Conservation (phyloP, 92 coral and sea anemone species). For the Heteractis magnifica region DNA sequence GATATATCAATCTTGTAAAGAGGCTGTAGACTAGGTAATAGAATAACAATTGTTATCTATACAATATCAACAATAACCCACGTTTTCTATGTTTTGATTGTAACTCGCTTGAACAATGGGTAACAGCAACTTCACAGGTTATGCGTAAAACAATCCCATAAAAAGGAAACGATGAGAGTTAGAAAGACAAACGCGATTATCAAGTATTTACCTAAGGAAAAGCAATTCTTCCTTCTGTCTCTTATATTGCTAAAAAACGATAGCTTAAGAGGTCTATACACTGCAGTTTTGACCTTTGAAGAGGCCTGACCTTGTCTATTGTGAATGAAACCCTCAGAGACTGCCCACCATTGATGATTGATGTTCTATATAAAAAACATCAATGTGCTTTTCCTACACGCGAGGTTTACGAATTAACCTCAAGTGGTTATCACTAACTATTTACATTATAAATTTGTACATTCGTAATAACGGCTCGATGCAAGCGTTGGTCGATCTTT, state of each 20-base stretch:
- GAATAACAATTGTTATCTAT: constrained; percentile 19
- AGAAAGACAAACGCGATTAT: not conserved
- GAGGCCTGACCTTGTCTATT: constrained; percentile 1
- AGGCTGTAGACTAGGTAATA: constrained; percentile 14
- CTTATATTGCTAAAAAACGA: not conserved
- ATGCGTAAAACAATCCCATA: not conserved
- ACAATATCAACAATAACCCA: constrained; percentile 32
- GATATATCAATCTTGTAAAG: constrained; percentile 2
- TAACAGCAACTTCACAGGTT: not conserved
- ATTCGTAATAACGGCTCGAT: not conserved
- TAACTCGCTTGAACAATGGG: constrained; percentile 22
- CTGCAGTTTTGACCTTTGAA: not conserved
- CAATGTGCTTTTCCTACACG: constrained; percentile 13
- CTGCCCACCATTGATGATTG: constrained; percentile 6
- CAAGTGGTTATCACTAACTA: not conserved
- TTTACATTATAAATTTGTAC: not conserved
- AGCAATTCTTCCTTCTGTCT: not conserved
- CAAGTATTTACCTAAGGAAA: not conserved
- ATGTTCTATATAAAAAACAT: not conserved
- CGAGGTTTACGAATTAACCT: not conserved
- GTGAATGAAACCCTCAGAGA: not conserved
- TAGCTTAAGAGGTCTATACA: not conserved
- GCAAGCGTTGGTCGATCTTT: not conserved
- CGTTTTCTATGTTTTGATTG: constrained; percentile 17
- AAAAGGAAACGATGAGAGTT: not conserved